phyloP scores from a whole-genome alignment of 2,797 vertebrate genomes.

The Enoplosus armatus region DNA sequence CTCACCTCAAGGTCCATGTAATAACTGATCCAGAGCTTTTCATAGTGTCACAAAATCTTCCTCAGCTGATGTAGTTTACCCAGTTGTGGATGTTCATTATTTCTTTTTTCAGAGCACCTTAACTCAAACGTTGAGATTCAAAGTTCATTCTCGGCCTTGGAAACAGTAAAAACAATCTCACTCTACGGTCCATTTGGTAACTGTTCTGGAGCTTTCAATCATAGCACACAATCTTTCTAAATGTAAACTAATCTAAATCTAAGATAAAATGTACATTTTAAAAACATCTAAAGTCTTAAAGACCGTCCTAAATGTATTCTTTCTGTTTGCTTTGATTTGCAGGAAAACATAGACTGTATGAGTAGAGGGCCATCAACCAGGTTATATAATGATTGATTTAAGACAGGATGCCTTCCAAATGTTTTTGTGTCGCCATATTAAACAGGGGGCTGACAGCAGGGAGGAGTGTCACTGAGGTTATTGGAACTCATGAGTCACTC shows the following conservation, averaged over 20 bases:
- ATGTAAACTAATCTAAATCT: background rate
- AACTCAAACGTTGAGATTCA: background rate
- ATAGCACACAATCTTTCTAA: no score
- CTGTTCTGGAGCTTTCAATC: background rate
- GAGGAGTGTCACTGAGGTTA: conserved; percentile 58
- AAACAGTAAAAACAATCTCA: background rate
- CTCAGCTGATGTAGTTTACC: background rate
- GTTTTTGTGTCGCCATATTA: conserved; percentile 37
- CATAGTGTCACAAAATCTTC: background rate
- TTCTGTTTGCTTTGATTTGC: background rate
- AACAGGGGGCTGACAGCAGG: conserved; percentile 37
- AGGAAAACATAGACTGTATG: background rate
- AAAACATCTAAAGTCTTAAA: background rate
- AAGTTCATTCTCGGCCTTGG: background rate
- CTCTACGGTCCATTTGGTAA: background rate
- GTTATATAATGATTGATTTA: conserved; percentile 15
- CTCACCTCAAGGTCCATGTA: background rate
- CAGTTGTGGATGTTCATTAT: background rate
- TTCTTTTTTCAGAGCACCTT: background rate
- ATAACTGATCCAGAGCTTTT: background rate
- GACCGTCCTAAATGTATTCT: background rate
- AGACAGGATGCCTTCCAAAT: conserved; percentile 37
- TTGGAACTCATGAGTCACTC: conserved; percentile 77
- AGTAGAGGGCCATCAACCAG: background rate
- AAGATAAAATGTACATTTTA: background rate